Evolutionary conservation across 2,888 invertebrate genomes (phyloP).

Genomic region (Drosophila aldrichi): DNA sequence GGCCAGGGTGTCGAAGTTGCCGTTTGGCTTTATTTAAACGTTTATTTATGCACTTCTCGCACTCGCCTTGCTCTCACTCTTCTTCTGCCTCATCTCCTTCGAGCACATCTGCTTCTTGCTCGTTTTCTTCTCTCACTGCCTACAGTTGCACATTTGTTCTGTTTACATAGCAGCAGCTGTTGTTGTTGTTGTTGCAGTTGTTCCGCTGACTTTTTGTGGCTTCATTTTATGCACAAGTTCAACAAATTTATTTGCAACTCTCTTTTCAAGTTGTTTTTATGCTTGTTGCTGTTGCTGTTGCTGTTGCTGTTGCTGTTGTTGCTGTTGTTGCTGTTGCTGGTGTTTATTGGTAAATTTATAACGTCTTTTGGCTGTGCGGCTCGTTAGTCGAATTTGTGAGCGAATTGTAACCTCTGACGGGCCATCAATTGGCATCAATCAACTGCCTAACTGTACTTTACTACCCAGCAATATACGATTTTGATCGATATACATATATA

Average conservation of each 20-base stretch:
- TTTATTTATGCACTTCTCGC: conserved; percentile 69
- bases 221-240: conserved; percentile 64
- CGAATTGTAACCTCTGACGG: conserved; percentile 43
- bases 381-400: conserved; percentile 71
- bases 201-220: conserved; percentile 47
- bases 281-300: conserved; percentile 10
- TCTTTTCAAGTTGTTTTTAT: conserved; percentile 29
- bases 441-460: conserved; percentile 54
- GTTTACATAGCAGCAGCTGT: conserved; percentile 55
- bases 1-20: conserved; percentile 69
- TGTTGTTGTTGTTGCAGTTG: conserved; percentile 25
- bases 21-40: conserved; percentile 71
- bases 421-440: conserved; percentile 74
- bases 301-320: conserved; percentile 14
- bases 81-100: background rate
- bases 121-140: conserved; percentile 17
- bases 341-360: conserved; percentile 76
- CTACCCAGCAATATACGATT: conserved; percentile 9
- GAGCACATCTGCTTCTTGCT: background rate
- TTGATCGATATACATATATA: conserved; percentile 9
- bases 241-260: conserved; percentile 71
- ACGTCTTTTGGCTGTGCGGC: conserved; percentile 48
- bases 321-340: conserved; percentile 24
- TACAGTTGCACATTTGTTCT: conserved; percentile 40
- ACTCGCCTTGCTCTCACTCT: conserved; percentile 7